Evolutionary conservation across 2,113 vertebrate species (phyloP).

Genomic region (Larimichthys polyactis): DNA sequence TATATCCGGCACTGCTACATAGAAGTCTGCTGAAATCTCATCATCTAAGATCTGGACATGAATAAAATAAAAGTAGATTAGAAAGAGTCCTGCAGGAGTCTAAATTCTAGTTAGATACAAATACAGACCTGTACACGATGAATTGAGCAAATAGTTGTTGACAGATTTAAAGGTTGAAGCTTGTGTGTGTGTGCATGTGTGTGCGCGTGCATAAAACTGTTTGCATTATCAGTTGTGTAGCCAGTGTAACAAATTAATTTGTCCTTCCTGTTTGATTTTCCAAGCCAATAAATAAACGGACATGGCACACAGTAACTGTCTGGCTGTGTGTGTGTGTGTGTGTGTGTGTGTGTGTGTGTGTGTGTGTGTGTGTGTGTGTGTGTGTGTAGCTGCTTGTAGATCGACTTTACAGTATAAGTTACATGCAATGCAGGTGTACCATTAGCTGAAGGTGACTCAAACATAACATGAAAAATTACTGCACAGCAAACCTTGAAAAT

Average conservation of each 20-base stretch:
- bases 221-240: neutral
- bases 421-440: neutral
- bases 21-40: slow-evolving; percentile 91
- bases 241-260: neutral
- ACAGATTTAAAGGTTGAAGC: neutral
- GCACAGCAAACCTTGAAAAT: no score
- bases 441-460: neutral
- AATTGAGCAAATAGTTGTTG: neutral
- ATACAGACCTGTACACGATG: neutral
- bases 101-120: neutral
- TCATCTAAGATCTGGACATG: slow-evolving; percentile 89
- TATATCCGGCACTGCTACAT: slow-evolving; percentile 90
- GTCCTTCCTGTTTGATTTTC: neutral
- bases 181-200: neutral
- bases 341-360: no score
- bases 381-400: neutral
- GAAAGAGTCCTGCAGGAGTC: neutral
- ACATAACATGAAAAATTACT: neutral
- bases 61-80: neutral
- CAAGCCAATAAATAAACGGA: neutral
- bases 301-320: neutral
- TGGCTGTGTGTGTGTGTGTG: no score
- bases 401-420: neutral
- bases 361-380: no score
- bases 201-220: no score